Evolutionary conservation across 2,888 invertebrate genomes (phyloP).

Genomic region (Meteorus cinctellus): DNA sequence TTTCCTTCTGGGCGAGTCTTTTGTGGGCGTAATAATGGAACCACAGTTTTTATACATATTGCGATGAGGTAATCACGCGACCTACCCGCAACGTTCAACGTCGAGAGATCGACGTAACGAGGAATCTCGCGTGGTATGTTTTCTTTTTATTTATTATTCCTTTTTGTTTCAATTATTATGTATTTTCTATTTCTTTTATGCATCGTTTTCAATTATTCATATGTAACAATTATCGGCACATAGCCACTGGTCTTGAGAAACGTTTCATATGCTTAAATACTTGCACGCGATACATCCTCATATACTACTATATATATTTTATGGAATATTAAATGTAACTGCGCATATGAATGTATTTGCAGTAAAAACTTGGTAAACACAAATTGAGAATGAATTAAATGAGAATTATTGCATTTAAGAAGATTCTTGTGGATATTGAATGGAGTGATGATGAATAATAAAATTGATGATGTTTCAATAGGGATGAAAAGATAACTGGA

Average conservation of each 20-base stretch:
- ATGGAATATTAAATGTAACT: neutral
- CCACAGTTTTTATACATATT: constrained; percentile 45
- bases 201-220: constrained; percentile 42
- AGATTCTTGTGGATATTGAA: no score
- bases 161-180: constrained; percentile 26
- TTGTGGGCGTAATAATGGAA: constrained; percentile 54
- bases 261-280: constrained; percentile 30
- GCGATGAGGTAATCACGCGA: constrained; percentile 46
- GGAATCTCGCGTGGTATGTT: constrained; percentile 30
- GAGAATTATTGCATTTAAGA: no score
- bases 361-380: no score
- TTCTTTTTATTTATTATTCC: constrained; percentile 31
- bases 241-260: constrained; percentile 30
- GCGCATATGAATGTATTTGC: no score
- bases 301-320: neutral
- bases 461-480: no score
- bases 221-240: constrained; percentile 23
- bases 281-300: constrained; percentile 32
- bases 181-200: constrained; percentile 20
- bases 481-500: no score
- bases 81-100: constrained; percentile 41
- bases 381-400: no score
- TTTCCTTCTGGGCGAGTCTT: constrained; percentile 52
- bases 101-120: constrained; percentile 36
- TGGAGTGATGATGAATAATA: no score